Evolutionary conservation across 2,888 invertebrate genomes (phyloP).

Genomic region (Hydrotaea cyrtoneurina): DNA sequence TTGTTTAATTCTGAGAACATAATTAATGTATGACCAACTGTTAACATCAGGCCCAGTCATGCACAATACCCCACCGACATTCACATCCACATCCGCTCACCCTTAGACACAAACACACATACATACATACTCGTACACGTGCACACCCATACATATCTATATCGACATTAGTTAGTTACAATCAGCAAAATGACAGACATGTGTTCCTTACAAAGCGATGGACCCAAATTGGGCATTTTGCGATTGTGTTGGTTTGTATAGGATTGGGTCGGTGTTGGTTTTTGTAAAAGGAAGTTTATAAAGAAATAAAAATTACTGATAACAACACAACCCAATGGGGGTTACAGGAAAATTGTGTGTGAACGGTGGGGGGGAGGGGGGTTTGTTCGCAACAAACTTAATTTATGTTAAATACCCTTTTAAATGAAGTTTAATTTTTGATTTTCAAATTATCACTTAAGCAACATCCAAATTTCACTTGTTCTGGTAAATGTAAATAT

Average conservation of each 20-base stretch:
- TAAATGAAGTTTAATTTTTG: conserved; percentile 10
- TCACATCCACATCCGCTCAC: not conserved
- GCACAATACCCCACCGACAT: not conserved
- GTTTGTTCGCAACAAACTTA: conserved; percentile 15
- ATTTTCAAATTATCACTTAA: conserved; percentile 18
- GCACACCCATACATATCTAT: not conserved
- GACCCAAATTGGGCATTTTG: not conserved
- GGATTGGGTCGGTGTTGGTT: not conserved
- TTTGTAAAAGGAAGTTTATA: not conserved
- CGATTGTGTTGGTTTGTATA: not conserved
- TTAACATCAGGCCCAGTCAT: not conserved
- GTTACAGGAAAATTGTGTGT: too few relatives aligned
- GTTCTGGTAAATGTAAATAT: not conserved
- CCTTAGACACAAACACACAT: not conserved
- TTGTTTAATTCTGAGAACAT: conserved; percentile 30
- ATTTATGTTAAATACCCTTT: conserved; percentile 24
- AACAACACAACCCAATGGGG: not conserved
- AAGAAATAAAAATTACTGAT: conserved; percentile 29
- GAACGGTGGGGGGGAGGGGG: too few relatives aligned
- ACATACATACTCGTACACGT: not conserved
- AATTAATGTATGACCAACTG: conserved; percentile 31
- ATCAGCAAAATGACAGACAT: conserved; percentile 11
- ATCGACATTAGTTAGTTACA: not conserved
- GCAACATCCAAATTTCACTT: not conserved
- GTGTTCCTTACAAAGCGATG: not conserved